phyloP scores from a whole-genome alignment of 2,888 invertebrate genomes.

The Chloroclysta siterata region DNA sequence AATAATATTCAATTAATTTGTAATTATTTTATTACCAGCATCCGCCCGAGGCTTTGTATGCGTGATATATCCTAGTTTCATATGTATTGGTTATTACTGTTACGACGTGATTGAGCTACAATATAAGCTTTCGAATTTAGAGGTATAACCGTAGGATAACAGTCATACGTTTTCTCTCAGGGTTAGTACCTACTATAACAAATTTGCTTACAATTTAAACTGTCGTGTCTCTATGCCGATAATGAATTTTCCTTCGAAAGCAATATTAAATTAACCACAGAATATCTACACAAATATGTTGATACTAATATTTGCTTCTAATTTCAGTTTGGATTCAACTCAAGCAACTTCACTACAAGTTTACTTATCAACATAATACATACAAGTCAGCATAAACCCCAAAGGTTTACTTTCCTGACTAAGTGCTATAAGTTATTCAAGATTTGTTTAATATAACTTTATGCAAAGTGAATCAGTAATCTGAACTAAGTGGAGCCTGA shows the following conservation, averaged over 20 bases:
- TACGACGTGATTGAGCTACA: no score
- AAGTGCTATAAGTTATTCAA: conserved; percentile 13
- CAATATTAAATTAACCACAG: neutral
- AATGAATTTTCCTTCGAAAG: neutral
- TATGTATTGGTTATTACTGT: no score
- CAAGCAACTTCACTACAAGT: conserved; percentile 10
- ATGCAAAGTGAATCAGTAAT: conserved; percentile 21
- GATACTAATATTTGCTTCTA: conserved; percentile 10
- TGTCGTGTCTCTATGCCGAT: neutral
- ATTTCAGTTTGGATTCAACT: conserved; percentile 6
- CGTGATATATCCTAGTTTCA: no score
- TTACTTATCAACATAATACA: conserved; percentile 22
- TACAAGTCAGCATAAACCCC: conserved; percentile 19
- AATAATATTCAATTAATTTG: no score
- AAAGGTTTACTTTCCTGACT: conserved; percentile 13
- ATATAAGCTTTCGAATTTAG: no score
- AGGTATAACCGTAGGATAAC: no score
- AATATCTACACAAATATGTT: neutral
- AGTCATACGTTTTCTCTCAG: no score
- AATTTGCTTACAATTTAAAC: neutral
- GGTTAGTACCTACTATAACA: neutral
- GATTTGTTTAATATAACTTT: conserved; percentile 17
- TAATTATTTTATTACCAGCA: no score
- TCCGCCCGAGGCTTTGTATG: no score
- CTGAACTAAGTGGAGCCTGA: conserved; percentile 13